Evolutionary conservation across 2,888 invertebrate genomes (phyloP).

Genomic region (Epistrophe eligans): DNA sequence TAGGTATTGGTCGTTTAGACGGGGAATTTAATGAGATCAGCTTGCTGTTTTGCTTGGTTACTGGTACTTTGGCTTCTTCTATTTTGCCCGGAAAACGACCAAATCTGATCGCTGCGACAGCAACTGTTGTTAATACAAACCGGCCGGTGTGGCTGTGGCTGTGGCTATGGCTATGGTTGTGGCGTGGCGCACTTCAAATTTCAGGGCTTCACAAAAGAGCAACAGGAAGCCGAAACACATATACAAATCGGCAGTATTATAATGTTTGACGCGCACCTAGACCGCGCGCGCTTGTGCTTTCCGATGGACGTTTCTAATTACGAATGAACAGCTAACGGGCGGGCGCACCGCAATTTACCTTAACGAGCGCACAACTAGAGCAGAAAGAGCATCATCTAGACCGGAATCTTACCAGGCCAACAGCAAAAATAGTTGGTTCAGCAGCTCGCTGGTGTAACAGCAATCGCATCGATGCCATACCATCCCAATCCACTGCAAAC

Average conservation of each 20-base stretch:
- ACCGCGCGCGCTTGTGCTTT: constrained; percentile 25
- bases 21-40: background rate
- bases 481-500: background rate
- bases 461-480: background rate
- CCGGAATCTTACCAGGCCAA: constrained; percentile 83
- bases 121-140: constrained; percentile 21
- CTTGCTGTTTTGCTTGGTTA: constrained; percentile 34
- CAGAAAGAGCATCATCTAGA: constrained; percentile 84
- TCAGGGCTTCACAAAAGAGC: constrained; percentile 13
- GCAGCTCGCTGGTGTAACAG: background rate
- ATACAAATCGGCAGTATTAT: background rate
- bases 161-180: background rate
- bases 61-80: constrained; percentile 44
- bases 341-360: constrained; percentile 66
- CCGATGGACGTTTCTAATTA: constrained; percentile 56
- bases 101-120: constrained; percentile 20
- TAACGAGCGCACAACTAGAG: constrained; percentile 81
- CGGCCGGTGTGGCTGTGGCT: background rate
- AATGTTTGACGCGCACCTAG: constrained; percentile 30
- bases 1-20: constrained; percentile 31
- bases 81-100: constrained; percentile 41
- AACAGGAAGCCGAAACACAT: constrained; percentile 7
- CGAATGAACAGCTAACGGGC: constrained; percentile 51
- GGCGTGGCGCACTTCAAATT: background rate
- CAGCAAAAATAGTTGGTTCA: constrained; percentile 77